Evolutionary conservation across 2,113 vertebrate genomes (phyloP).

Genomic region (Festucalex cinctus): DNA sequence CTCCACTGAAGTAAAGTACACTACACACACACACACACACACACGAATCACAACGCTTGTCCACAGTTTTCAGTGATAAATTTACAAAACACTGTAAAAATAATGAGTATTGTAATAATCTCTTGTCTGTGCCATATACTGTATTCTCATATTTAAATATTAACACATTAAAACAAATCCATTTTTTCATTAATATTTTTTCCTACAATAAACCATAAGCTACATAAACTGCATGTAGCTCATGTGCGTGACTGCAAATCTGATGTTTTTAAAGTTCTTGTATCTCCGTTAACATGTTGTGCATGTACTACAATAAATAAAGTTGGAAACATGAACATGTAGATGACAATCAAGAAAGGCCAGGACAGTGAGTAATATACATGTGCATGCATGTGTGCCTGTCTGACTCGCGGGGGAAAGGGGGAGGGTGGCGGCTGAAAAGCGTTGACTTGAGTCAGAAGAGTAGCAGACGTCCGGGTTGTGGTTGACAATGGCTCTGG

Average conservation of each 20-base stretch:
- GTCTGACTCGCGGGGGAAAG: constrained; percentile 20
- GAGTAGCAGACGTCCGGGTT: constrained; percentile 55
- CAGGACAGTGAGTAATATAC: constrained; percentile 24
- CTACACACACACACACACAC: background rate
- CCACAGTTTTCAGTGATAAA: background rate
- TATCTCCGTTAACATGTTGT: too few species aligned
- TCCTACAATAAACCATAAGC: background rate
- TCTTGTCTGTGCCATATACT: background rate
- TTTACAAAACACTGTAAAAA: background rate
- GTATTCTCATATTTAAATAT: background rate
- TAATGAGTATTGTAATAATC: background rate
- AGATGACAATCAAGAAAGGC: constrained; percentile 32
- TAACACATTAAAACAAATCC: background rate
- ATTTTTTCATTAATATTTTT: background rate
- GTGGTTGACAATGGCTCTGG: constrained; percentile 64
- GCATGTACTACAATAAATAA: background rate
- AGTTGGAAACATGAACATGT: constrained; percentile 18
- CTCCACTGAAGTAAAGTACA: background rate
- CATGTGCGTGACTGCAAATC: background rate
- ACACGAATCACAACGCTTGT: background rate
- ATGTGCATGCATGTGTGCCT: constrained; percentile 11
- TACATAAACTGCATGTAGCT: background rate
- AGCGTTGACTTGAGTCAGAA: constrained; percentile 51
- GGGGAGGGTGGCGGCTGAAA: constrained; percentile 15
- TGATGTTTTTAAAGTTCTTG: background rate